A percentile compares a stretch with the other conserved stretches of the same genome.
Conservation (phyloP, 2,113 vertebrate genomes). For the Eurystomus gularis region DNA sequence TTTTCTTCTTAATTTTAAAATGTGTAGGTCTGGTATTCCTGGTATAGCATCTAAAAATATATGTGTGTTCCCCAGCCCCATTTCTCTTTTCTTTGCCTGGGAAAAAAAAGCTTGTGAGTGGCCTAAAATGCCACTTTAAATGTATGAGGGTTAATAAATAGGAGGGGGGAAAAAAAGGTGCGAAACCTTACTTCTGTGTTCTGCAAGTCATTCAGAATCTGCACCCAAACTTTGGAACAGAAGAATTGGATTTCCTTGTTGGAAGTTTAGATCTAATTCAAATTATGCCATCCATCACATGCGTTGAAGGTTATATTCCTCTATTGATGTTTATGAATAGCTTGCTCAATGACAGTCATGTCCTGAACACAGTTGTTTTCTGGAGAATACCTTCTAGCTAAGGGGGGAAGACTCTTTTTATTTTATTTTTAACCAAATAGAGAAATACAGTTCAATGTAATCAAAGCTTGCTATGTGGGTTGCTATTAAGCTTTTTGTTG, state of each 20-base stretch:
- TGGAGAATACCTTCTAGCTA: neutral
- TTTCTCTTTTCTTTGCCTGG: accelerated
- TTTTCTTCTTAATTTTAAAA: neutral
- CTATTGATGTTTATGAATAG: neutral
- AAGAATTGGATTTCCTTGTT: neutral
- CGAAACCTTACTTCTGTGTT: neutral
- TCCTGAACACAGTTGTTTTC: neutral
- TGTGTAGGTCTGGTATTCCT: no score
- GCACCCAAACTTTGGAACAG: neutral
- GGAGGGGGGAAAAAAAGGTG: no score
- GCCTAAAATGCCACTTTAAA: neutral
- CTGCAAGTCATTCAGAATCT: neutral
- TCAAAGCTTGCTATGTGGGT: neutral
- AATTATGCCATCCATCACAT: neutral
- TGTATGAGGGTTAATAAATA: neutral
- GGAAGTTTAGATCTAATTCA: neutral
- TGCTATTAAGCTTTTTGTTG: neutral
- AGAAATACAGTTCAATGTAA: neutral
- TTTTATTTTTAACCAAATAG: neutral
- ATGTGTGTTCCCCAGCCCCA: no score
- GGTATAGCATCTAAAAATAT: neutral
- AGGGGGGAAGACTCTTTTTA: neutral
- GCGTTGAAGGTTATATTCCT: neutral
- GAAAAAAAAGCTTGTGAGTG: neutral
- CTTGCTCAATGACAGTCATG: neutral